A percentile compares a stretch with the other conserved stretches of the same genome.
Evolutionary conservation across 2,888 invertebrate species (phyloP).

Genomic region (Eudasyphora cyanicolor): DNA sequence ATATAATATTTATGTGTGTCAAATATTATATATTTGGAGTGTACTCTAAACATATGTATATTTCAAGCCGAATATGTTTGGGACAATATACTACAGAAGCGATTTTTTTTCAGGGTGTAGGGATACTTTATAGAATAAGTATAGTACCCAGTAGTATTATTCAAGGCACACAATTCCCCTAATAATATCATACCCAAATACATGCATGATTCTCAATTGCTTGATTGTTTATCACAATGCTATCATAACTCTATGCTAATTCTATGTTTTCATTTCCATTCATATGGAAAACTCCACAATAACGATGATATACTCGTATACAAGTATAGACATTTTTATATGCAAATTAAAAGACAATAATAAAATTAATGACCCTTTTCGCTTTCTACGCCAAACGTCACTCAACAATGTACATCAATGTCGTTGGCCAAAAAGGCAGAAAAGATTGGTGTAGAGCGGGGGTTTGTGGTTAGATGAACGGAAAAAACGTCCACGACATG

Average conservation of each 20-base stretch:
- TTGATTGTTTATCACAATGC: not conserved
- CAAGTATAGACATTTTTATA: not conserved
- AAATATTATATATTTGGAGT: too few species aligned
- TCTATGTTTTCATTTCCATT: not conserved
- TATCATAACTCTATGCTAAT: not conserved
- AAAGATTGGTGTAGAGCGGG: too few species aligned
- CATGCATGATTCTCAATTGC: too few species aligned
- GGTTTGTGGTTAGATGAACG: not conserved
- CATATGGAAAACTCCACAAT: not conserved
- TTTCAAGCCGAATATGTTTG: too few species aligned
- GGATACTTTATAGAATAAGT: too few species aligned
- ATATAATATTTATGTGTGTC: too few species aligned
- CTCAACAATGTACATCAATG: not conserved
- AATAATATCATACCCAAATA: too few species aligned
- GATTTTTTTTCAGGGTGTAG: too few species aligned
- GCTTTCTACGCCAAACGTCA: not conserved
- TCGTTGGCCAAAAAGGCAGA: not conserved
- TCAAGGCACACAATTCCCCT: too few species aligned
- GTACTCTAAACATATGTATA: too few species aligned
- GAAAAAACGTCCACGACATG: not conserved
- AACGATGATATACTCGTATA: not conserved
- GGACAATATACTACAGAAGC: too few species aligned
- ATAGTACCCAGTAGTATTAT: too few species aligned
- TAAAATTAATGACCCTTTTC: slow-evolving; percentile 11
- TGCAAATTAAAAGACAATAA: not conserved